Percentiles rank a stretch among this genome's conserved stretches.
Evolutionary conservation across 1,140 invertebrate species (phyloP).

Genomic region (Drosophila setifemur): DNA sequence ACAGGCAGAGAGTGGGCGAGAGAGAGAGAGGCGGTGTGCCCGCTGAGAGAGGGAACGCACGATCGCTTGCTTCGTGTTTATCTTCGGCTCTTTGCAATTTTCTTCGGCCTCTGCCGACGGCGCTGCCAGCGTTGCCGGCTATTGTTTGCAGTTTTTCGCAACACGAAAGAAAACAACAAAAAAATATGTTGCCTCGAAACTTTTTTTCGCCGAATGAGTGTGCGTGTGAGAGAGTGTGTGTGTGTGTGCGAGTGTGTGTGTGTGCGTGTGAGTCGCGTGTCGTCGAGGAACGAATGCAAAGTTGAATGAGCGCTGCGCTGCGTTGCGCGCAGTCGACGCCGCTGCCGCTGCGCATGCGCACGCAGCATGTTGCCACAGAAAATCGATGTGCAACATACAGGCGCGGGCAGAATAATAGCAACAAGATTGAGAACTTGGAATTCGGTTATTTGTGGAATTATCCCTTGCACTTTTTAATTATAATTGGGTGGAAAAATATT

Average conservation of each 20-base stretch:
- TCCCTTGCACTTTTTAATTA: no score
- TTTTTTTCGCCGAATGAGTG: no score
- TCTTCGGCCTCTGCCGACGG: constrained; percentile 14
- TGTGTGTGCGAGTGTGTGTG: not conserved
- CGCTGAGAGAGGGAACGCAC: no score
- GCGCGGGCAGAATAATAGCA: no score
- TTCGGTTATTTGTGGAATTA: no score
- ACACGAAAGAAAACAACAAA: constrained; percentile 6
- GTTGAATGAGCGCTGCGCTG: constrained; percentile 51
- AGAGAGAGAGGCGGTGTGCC: no score
- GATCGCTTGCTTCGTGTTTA: not conserved
- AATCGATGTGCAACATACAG: constrained; percentile 14
- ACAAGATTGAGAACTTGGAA: no score
- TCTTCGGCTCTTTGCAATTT: constrained; percentile 29
- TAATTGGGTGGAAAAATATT: no score
- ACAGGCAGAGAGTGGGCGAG: constrained; percentile 4
- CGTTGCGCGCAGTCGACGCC: not conserved
- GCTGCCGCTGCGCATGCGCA: constrained; percentile 14
- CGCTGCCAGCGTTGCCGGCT: constrained; percentile 5
- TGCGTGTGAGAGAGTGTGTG: no score
- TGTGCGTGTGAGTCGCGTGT: no score
- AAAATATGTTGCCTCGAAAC: no score
- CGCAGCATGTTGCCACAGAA: constrained; percentile 14
- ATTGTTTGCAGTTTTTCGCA: constrained; percentile 47
- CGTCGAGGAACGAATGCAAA: constrained; percentile 43